phyloP scores from a whole-genome alignment of 2,113 vertebrate species.

The Sterrhoptilus dennistouni region DNA sequence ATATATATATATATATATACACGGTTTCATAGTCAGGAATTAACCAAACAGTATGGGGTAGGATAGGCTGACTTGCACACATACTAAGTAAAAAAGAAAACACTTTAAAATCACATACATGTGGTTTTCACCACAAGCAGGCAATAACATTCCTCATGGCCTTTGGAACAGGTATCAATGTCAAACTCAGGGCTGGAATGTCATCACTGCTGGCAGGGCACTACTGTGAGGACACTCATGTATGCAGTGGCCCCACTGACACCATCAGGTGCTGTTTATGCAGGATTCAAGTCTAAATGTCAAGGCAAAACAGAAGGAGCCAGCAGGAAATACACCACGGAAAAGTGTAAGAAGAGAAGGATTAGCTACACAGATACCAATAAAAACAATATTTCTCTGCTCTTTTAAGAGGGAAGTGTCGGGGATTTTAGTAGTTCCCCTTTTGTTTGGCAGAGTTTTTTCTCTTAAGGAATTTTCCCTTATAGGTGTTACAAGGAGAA shows the following conservation, averaged over 20 bases:
- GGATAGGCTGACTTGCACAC: background rate
- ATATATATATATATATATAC: rapidly evolving
- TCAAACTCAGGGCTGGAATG: conserved; percentile 4
- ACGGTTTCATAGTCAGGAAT: background rate
- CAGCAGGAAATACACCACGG: conserved; percentile 26
- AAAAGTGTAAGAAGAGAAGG: background rate
- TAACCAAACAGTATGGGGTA: background rate
- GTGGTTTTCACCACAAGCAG: background rate
- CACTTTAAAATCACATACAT: background rate
- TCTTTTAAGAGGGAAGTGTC: background rate
- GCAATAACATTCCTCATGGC: background rate
- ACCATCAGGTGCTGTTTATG: conserved; percentile 63
- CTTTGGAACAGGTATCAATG: conserved; percentile 27
- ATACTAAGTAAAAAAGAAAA: background rate
- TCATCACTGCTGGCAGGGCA: conserved; percentile 37
- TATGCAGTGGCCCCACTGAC: conserved; percentile 54
- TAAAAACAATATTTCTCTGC: background rate
- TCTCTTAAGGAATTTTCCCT: background rate
- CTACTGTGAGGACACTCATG: background rate
- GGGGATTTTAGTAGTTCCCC: background rate
- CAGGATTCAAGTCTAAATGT: conserved; percentile 21
- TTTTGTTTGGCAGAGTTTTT: background rate
- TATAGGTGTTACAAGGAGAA: no score
- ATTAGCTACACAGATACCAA: background rate
- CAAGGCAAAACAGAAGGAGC: conserved; percentile 57